A percentile compares a stretch with the other conserved stretches of the same genome.
Conservation (phyloP, 2,888 invertebrate genomes). For the Mesodorylaimus sp. region DNA sequence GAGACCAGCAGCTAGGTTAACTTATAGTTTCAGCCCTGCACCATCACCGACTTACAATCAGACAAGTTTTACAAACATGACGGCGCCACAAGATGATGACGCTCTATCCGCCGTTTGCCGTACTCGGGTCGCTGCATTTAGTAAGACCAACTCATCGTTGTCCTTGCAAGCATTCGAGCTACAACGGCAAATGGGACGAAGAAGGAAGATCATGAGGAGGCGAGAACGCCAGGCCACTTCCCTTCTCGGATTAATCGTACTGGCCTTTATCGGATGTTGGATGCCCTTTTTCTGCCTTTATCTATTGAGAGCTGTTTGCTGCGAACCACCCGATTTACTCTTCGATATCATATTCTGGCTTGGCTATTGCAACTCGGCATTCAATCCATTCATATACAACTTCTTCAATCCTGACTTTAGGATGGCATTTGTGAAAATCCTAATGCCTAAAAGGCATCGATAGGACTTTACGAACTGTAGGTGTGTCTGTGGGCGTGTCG, state of each 20-base stretch:
- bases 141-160: neutral
- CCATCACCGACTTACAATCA: too few relatives aligned
- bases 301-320: slow-evolving; percentile 26
- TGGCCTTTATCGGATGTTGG: slow-evolving; percentile 92
- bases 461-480: too few relatives aligned
- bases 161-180: neutral
- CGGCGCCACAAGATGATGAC: too few relatives aligned
- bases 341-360: slow-evolving; percentile 49
- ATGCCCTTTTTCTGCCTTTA: slow-evolving; percentile 64
- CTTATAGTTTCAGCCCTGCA: too few relatives aligned
- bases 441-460: too few relatives aligned
- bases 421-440: too few relatives aligned
- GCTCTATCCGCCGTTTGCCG: too few relatives aligned
- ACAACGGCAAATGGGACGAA: neutral
- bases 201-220: slow-evolving; percentile 41
- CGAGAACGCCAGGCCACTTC: slow-evolving; percentile 85
- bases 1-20: too few relatives aligned
- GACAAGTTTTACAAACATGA: too few relatives aligned
- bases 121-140: neutral
- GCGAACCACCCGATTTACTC: slow-evolving; percentile 18
- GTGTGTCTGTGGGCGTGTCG: too few relatives aligned
- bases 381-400: slow-evolving; percentile 67
- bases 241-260: slow-evolving; percentile 87
- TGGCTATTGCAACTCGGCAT: slow-evolving; percentile 65
- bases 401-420: slow-evolving; percentile 91